Evolutionary conservation across 1,140 invertebrate species (phyloP), one percentile per base, ranked within the genome.

Genomic region (Pectinophora gossypiella): DNA sequence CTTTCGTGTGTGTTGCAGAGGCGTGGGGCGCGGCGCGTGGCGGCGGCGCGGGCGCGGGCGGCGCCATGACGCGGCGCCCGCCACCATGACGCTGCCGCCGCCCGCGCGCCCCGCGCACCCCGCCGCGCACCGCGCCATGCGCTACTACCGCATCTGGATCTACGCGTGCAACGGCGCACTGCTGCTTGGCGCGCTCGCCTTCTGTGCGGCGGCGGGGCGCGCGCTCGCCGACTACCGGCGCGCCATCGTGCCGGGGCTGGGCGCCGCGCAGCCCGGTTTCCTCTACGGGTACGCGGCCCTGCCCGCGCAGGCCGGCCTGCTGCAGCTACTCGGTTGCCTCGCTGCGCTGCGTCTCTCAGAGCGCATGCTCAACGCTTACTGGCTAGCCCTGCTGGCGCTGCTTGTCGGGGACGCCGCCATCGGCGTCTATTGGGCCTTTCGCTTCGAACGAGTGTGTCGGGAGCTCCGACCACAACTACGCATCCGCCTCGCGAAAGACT

Each of bases 141-240:
- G 78, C 75, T 97, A 96, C 91, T 97, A 97, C 89, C 93, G 95
- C 82, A 91, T 96, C 72, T 96, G 95, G 95, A 96, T 97, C 77
- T 96, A 96, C 90, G 94, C 94, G 72, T 96, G 95, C 92, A 96
- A 97, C 89, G 92, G 93, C 79, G 95, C 95, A 57, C 90, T 96
- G 75, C 89, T 96, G 76, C 90, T 94, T 55, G 94, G 93, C 73
- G 94, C 94, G 68, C 80, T 96, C 43, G 93, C 94, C 19, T 96
- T 96, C 81, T 91, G 92, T 56, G 92, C 92, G 35, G 93, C 94
- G 48, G 94, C 94, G 48, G 92, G 91, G 35, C 91, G 90, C 64
- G 92, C 94, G 15, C 88, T 95, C 19, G 91, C 93, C 63, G 93
- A 94, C 78, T 92, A 92, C 59, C 87, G 93, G 23, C 89, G 93